Base-by-base conservation (phyloP, 2,888 invertebrate species). In the Tenthredo amoena region DNA sequence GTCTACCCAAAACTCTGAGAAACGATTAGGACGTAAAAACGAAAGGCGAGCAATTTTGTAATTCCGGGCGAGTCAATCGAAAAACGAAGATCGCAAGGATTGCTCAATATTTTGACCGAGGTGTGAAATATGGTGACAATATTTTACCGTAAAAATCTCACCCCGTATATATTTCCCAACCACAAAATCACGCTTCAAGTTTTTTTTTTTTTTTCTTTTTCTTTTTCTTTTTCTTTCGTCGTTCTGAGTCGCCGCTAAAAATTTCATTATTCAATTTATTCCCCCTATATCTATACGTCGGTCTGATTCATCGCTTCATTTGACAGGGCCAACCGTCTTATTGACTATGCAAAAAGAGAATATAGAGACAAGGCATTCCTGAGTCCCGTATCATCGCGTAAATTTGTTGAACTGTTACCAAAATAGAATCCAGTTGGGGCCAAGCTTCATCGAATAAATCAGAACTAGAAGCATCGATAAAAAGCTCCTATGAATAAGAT, bases 401-500 rank as follows among this genome's bases (percentile, higher is more conserved):
- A 81, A 81, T 81, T 65, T 43, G 34, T 81, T 62, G 40, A 34
- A 58, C 31, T 68, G 34, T 81, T 62, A 18, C 18, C 6, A 34
- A 40, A 81, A 62, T 81, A 62, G 37, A 81, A 37, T 58, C 1
- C 68, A 21, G 10, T 12, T 55, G 18, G 40, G 15, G 58, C n/a
- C 43, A 47, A 58, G 71, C 68, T 71, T 72, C 50, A 81, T 81
- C 58, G 50, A 71, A 85, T 85, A 85, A 82, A 85, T 85, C 81
- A 34, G 34, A 34, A 50, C 47, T 47, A 18, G 21, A 50, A 58
- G 71, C 68, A 71, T 55, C 77, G 71, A 82, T 71, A 79, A 85
- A 85, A 82, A 82, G 37, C 71, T 68, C 85, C 34, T 82, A 82
- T 82, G 85, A 85, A 85, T 85, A 82, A 85, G 72, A 85, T 82